Evolutionary conservation across 2,113 vertebrate species (phyloP).

Genomic region (Equus przewalskii): DNA sequence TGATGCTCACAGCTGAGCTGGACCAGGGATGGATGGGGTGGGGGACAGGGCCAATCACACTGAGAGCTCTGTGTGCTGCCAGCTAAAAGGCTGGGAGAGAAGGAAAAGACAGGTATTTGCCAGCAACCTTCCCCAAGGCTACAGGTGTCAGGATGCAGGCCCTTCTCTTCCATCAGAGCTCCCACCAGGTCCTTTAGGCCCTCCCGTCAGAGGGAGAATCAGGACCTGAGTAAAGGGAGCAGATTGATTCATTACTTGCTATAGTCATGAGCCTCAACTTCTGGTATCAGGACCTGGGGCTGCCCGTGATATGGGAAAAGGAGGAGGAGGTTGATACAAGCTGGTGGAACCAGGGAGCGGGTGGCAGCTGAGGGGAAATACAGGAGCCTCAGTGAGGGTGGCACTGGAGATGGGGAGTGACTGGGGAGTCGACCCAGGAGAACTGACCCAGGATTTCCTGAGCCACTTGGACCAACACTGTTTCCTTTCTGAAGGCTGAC

Average conservation of each 20-base stretch:
- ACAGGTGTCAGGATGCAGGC: rapidly evolving
- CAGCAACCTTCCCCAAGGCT: rapidly evolving
- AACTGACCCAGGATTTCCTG: background rate
- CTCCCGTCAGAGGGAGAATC: background rate
- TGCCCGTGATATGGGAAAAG: background rate
- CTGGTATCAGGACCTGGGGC: background rate
- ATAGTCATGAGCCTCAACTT: rapidly evolving
- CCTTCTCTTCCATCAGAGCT: rapidly evolving
- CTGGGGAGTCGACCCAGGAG: too few species aligned
- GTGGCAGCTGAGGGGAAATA: too few species aligned
- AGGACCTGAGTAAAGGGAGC: background rate
- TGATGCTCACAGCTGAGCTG: too few species aligned
- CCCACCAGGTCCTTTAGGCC: background rate
- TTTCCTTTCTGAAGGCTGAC: background rate
- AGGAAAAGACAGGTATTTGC: background rate
- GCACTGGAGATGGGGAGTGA: rapidly evolving
- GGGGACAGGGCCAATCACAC: background rate
- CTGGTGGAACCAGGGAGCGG: background rate
- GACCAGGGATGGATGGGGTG: background rate
- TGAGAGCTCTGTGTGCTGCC: background rate
- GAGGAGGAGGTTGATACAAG: rapidly evolving
- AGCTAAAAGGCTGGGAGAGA: background rate
- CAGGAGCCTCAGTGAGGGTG: rapidly evolving
- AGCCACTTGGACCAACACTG: rapidly evolving
- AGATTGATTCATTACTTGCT: background rate